Evolutionary conservation across 2,888 invertebrate species (phyloP), one percentile per base, ranked within the genome.

Genomic region (Congeria kusceri): DNA sequence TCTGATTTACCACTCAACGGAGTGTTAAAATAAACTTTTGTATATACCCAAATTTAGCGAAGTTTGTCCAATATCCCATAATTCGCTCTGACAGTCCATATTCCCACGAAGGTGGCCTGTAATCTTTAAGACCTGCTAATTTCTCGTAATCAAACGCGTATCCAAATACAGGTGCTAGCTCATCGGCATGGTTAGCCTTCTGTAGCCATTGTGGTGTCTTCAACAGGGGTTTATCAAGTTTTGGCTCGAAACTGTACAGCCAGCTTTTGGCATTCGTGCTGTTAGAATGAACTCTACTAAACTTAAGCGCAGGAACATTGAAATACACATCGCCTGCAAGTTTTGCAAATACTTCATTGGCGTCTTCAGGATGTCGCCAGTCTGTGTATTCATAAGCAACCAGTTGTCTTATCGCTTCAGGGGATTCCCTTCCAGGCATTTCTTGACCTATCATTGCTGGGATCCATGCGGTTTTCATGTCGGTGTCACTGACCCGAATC

Each of bases 271-370:
- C 53, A 15, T 9, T 39, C 3, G 18, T 46, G 13, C 28, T 39
- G 13, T 96, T 96, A 0, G 97, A 96, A 86, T 97, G 96, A 59
- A 63, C 68, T 97, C 96, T n/a, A 98, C 97, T 92, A 98, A 98
- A 46, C n/a, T 63, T 47, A 0, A 57, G 9, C 0, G 47, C 39
- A 5, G 56, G 61, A 11, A 23, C 23, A 81, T 97, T 97, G 94
- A 98, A 98, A 94, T 97, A 97, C 93, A 97, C 97, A 94, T 99
- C 98, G n/a, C 98, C 98, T 0, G 98, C 97, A 7, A 97, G 96
- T 90, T 97, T 97, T 18, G 97, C 97, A 64, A 98, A 96, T 95
- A 97, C 96, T 94, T 97, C 96, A 94, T 97, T 97, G 93, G 97
- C 97, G 91, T 96, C 97, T 20, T 96, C 9, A 11, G 58, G 62